These are phyloP conservation scores for Orthosia gothica DNA, from an alignment of 2,888 invertebrate genomes.

Conservation along the genomic window DNA sequence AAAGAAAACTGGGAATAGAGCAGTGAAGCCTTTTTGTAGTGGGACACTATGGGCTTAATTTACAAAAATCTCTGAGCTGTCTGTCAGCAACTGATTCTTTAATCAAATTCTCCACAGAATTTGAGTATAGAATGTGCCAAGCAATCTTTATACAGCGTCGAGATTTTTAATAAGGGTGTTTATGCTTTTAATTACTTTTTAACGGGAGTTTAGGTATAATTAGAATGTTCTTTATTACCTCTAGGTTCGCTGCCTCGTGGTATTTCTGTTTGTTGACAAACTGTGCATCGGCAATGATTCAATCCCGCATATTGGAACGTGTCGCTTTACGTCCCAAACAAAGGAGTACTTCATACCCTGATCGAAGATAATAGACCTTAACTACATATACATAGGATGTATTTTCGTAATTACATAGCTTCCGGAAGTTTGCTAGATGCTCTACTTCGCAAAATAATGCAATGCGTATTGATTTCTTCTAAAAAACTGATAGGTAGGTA, in stretches of 20 bases:
- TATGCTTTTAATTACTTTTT: neutral
- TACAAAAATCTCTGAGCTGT: no score
- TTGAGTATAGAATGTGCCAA: no score
- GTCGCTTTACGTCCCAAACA: conserved; percentile 61
- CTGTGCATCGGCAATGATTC: conserved; percentile 71
- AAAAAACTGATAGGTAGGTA: neutral
- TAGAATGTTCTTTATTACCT: conserved; percentile 53
- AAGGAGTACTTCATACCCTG: conserved; percentile 27
- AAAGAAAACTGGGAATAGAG: no score
- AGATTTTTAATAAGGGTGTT: no score
- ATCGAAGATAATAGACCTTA: conserved; percentile 49
- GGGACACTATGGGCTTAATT: neutral
- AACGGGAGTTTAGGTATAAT: conserved; percentile 34
- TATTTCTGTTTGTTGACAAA: conserved; percentile 78
- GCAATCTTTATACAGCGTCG: no score
- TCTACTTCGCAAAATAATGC: conserved; percentile 45
- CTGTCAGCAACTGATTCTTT: no score
- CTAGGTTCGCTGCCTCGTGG: conserved; percentile 53
- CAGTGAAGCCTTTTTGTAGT: neutral
- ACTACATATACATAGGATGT: conserved; percentile 17
- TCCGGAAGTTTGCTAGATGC: conserved; percentile 56
- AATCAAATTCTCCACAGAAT: no score
- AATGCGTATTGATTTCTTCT: conserved; percentile 36
- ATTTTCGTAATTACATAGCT: conserved; percentile 28
- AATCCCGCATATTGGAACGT: conserved; percentile 65